phyloP scores from a whole-genome alignment of 2,797 vertebrate genomes.

The Apodemus agrarius region DNA sequence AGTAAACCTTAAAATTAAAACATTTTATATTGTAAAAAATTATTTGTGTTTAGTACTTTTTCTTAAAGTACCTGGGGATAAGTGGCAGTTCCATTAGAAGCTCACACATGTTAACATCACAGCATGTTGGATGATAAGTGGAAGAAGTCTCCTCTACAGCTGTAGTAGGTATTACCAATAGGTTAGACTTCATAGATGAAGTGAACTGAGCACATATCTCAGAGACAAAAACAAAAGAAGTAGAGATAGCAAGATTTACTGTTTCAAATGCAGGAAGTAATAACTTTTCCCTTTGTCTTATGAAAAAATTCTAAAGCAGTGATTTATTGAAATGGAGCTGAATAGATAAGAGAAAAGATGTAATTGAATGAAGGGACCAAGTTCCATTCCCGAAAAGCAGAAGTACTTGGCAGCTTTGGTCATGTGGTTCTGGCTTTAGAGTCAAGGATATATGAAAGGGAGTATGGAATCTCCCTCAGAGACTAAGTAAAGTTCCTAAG shows the following conservation, averaged over 20 bases:
- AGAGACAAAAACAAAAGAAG: not conserved
- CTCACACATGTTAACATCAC: not conserved
- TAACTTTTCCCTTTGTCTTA: not conserved
- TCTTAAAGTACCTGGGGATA: not conserved
- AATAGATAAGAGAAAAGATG: not conserved
- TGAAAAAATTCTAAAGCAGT: not conserved
- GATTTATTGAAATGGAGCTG: not conserved
- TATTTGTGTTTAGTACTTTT: not conserved
- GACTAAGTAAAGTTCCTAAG: too few relatives aligned
- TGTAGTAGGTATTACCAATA: not conserved
- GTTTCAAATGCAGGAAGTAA: not conserved
- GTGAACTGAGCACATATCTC: not conserved
- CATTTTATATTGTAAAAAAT: constrained; percentile 19
- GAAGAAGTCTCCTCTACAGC: not conserved
- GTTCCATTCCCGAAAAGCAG: too few relatives aligned
- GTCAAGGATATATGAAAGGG: too few relatives aligned
- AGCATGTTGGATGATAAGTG: not conserved
- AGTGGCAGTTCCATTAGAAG: not conserved
- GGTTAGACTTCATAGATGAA: not conserved
- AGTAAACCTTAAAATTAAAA: not conserved
- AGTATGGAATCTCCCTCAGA: too few relatives aligned
- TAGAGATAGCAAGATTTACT: not conserved
- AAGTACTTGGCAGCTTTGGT: too few relatives aligned
- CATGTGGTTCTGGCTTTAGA: too few relatives aligned
- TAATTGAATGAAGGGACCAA: not conserved